Conservation (phyloP, 2,888 invertebrate genomes). For the Kryphioiulus occultus region DNA sequence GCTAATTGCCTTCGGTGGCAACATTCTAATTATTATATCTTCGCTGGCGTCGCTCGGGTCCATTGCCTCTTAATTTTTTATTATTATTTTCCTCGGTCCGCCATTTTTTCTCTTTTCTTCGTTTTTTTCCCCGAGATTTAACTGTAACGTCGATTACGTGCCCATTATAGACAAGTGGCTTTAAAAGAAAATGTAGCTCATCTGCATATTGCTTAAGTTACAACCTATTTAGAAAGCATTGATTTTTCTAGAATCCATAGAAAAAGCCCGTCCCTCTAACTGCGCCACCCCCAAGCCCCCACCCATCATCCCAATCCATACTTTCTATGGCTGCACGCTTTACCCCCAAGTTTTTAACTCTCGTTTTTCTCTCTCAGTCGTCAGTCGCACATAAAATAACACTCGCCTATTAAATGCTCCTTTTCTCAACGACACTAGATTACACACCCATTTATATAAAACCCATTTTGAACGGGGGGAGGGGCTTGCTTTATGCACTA, state of each 20-base stretch:
- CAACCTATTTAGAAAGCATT: constrained; percentile 49
- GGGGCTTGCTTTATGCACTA: constrained; percentile 22
- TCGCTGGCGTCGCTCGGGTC: not conserved
- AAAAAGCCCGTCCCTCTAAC: not conserved
- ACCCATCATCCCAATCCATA: constrained; percentile 38
- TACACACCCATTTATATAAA: constrained; percentile 42
- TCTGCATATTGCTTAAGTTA: constrained; percentile 50
- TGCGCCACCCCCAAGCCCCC: not conserved
- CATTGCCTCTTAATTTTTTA: constrained; percentile 33
- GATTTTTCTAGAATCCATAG: constrained; percentile 44
- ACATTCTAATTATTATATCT: constrained; percentile 30
- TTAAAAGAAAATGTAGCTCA: constrained; percentile 50
- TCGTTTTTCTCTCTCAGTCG: constrained; percentile 33
- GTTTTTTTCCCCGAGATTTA: not conserved
- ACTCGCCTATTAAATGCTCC: constrained; percentile 42
- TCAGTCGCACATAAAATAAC: constrained; percentile 42
- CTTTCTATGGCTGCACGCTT: constrained; percentile 1
- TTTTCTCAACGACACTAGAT: constrained; percentile 42
- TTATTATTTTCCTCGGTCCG: constrained; percentile 17
- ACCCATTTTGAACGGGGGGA: constrained; percentile 26
- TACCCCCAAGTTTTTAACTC: constrained; percentile 35
- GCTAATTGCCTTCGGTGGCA: not conserved
- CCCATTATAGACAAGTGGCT: constrained; percentile 51
- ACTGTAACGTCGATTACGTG: constrained; percentile 47
- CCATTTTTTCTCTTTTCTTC: constrained; percentile 20